A percentile compares a stretch with the other conserved stretches of the same genome.
These are phyloP conservation scores for Botia almorhae DNA, from an alignment of 2,797 vertebrate species.

Conservation along the genomic window DNA sequence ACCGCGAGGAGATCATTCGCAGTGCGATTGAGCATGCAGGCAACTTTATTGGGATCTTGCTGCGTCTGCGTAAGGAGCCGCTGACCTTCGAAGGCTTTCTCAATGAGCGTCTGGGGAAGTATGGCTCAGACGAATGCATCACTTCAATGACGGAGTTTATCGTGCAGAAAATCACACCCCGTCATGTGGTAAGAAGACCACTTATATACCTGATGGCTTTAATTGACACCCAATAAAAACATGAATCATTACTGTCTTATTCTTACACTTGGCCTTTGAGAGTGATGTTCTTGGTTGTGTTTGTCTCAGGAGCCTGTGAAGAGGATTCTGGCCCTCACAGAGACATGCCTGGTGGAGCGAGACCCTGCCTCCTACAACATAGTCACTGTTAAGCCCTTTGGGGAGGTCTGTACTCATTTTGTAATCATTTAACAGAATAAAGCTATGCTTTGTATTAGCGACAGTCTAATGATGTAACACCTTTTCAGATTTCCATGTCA, in stretches of 20 bases:
- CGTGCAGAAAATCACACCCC: constrained; percentile 94
- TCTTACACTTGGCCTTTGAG: background rate
- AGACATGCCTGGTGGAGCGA: constrained; percentile 95
- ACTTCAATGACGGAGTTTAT: constrained; percentile 98
- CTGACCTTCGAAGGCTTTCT: constrained; percentile 90
- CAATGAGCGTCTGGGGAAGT: constrained; percentile 93
- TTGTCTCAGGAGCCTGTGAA: constrained; percentile 89
- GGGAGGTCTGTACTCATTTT: constrained; percentile 88
- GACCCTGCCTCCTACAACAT: constrained; percentile 98
- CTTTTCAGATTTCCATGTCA: too few species aligned
- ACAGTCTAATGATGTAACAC: too few species aligned
- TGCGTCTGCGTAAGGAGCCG: constrained; percentile 90
- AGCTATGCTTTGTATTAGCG: background rate
- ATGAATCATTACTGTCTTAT: background rate
- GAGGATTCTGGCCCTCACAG: constrained; percentile 92
- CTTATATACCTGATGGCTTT: background rate
- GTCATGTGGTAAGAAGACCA: constrained; percentile 85
- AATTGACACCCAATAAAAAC: background rate
- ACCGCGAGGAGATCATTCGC: constrained; percentile 95
- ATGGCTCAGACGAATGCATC: constrained; percentile 94
- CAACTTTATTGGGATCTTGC: constrained; percentile 92
- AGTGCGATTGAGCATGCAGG: constrained; percentile 96
- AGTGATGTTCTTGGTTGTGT: constrained; percentile 31
- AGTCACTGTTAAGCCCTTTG: constrained; percentile 94
- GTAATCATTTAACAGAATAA: background rate